phyloP scores from a whole-genome alignment of 2,113 vertebrate genomes.

The Parus major region DNA sequence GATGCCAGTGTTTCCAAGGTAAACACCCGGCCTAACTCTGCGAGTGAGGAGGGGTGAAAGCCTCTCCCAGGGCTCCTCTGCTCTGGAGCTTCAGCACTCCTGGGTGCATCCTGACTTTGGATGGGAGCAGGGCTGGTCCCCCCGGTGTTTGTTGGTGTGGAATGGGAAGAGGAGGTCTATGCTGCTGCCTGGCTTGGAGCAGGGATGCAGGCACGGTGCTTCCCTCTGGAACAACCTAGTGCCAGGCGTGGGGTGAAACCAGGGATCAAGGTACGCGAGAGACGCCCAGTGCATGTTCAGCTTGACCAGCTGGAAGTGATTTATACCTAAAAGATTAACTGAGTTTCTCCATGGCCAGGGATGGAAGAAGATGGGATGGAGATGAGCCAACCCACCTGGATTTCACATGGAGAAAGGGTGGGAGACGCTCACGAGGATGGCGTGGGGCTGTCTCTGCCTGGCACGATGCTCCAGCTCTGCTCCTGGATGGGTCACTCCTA shows the following conservation, averaged over 20 bases:
- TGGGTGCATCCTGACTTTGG: neutral
- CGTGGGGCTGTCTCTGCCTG: rapidly evolving
- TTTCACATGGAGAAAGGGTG: neutral
- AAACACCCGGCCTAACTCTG: neutral
- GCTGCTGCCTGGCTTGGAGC: neutral
- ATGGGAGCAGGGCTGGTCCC: neutral
- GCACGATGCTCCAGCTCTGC: neutral
- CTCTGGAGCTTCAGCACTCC: neutral
- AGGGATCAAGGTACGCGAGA: neutral
- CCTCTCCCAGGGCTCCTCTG: neutral
- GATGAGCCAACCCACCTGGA: neutral
- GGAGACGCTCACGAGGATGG: rapidly evolving
- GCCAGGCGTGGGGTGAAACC: neutral
- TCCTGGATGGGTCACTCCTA: neutral
- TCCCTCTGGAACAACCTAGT: neutral
- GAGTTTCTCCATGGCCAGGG: neutral
- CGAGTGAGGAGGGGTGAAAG: neutral
- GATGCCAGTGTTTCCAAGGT: rapidly evolving
- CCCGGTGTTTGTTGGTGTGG: neutral
- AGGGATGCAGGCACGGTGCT: neutral
- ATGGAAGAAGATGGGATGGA: neutral
- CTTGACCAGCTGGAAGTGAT: neutral
- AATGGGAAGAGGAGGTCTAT: neutral
- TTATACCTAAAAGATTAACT: neutral
- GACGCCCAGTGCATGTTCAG: rapidly evolving